Conservation (phyloP, 92 coral and sea anemone genomes). For the Desmophyllum pertusum region DNA sequence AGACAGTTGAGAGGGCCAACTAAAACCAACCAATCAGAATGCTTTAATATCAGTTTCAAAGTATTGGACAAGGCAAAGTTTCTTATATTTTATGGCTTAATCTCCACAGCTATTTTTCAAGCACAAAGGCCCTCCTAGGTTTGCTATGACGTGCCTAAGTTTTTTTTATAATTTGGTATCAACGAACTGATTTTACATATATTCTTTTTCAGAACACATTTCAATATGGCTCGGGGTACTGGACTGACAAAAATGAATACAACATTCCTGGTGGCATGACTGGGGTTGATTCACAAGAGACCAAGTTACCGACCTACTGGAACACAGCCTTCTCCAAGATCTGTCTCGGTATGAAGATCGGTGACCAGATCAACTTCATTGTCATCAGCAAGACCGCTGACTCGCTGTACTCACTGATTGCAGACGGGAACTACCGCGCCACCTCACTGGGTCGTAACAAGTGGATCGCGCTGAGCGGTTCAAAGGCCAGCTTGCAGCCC, state of each 20-base stretch:
- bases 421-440: conserved; percentile 3
- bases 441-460: conserved; percentile 16
- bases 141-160: too few relatives aligned
- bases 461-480: conserved; percentile 3
- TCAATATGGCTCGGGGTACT: neutral
- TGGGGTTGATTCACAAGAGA: conserved; percentile 15
- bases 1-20: too few relatives aligned
- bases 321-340: conserved; percentile 23
- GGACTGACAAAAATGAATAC: conserved; percentile 8
- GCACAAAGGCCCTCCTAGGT: too few relatives aligned
- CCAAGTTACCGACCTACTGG: conserved; percentile 18
- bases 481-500: neutral
- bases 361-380: neutral
- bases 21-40: too few relatives aligned
- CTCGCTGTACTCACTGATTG: conserved; percentile 21
- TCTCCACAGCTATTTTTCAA: too few relatives aligned
- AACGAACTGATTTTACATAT: too few relatives aligned
- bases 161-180: too few relatives aligned
- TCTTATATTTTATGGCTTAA: too few relatives aligned
- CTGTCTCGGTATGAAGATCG: conserved; percentile 23
- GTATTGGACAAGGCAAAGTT: too few relatives aligned
- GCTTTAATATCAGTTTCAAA: too few relatives aligned
- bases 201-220: neutral
- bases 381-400: neutral
- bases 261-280: conserved; percentile 9